phyloP scores from a whole-genome alignment of 1,140 invertebrate species.

The Glossosoma conforme region DNA sequence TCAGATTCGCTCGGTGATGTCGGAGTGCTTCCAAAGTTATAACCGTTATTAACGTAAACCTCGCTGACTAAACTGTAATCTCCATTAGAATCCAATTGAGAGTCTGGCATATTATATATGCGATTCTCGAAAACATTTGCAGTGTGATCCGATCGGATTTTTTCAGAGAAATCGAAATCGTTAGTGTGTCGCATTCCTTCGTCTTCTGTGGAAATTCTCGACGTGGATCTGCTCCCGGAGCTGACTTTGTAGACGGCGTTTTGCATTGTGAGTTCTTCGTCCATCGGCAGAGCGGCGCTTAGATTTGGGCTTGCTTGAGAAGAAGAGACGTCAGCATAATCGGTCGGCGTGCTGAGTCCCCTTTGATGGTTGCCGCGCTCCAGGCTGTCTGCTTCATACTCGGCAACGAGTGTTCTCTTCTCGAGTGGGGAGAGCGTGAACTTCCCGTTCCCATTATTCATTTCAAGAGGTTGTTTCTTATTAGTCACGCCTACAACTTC shows the following conservation, averaged over 20 bases:
- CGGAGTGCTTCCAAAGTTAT: constrained; percentile 57
- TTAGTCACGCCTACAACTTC: neutral
- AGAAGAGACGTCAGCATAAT: constrained; percentile 57
- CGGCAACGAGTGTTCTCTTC: constrained; percentile 39
- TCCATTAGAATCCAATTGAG: constrained; percentile 23
- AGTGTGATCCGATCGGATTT: neutral
- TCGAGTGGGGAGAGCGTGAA: neutral
- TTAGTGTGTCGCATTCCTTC: constrained; percentile 47
- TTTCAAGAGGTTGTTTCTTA: neutral
- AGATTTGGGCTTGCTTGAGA: constrained; percentile 64
- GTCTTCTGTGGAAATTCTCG: constrained; percentile 50
- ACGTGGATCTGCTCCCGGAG: constrained; percentile 54
- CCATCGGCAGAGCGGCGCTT: constrained; percentile 64
- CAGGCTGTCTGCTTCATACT: constrained; percentile 76
- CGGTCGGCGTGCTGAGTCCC: constrained; percentile 56
- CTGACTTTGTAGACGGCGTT: constrained; percentile 61
- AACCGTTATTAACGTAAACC: constrained; percentile 74
- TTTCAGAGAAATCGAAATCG: constrained; percentile 43
- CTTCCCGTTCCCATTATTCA: constrained; percentile 7
- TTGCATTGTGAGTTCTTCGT: constrained; percentile 71
- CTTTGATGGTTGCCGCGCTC: constrained; percentile 57
- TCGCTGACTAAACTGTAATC: constrained; percentile 69
- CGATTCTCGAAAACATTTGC: constrained; percentile 26
- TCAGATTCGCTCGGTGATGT: constrained; percentile 58
- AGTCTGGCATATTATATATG: constrained; percentile 27